Evolutionary conservation across 1,140 invertebrate species (phyloP).

Genomic region (Popillia japonica): DNA sequence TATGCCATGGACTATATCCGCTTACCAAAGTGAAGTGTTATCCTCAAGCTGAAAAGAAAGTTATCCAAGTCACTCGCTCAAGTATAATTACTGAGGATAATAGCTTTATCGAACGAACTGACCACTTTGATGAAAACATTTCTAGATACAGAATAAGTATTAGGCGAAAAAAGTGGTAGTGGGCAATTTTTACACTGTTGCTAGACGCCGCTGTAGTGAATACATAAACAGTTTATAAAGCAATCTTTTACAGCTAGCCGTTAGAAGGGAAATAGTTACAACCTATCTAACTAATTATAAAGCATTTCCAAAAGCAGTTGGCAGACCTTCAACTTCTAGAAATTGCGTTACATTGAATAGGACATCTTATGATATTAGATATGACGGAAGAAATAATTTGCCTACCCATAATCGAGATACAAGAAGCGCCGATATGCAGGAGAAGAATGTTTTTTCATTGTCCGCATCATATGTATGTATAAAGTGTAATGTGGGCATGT

Average conservation of each 20-base stretch:
- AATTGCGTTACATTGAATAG: conserved; percentile 22
- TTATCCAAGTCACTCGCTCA: conserved; percentile 23
- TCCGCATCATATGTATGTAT: neutral
- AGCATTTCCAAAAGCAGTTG: conserved; percentile 17
- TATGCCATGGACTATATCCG: conserved; percentile 44
- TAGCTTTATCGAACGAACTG: conserved; percentile 51
- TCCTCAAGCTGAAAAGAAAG: conserved; percentile 34
- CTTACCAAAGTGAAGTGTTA: conserved; percentile 22
- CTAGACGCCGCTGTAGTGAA: conserved; percentile 47
- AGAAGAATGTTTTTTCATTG: neutral
- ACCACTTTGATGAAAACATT: conserved; percentile 51
- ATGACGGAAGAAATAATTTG: conserved; percentile 29
- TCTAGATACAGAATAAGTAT: conserved; percentile 48
- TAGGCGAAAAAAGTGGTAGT: conserved; percentile 52
- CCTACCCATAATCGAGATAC: conserved; percentile 1
- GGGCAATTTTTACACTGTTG: conserved; percentile 53
- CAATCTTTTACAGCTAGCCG: conserved; percentile 25
- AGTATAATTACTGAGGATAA: conserved; percentile 28
- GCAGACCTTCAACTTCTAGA: conserved; percentile 35
- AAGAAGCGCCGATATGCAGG: conserved; percentile 35
- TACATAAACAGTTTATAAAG: conserved; percentile 49
- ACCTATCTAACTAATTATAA: conserved; percentile 13
- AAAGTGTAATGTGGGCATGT: no score
- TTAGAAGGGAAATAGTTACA: conserved; percentile 39
- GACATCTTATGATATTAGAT: conserved; percentile 34